These are phyloP conservation scores for Drosophila pseudotalamancana DNA, from an alignment of 2,888 invertebrate species.

Conservation along the genomic window DNA sequence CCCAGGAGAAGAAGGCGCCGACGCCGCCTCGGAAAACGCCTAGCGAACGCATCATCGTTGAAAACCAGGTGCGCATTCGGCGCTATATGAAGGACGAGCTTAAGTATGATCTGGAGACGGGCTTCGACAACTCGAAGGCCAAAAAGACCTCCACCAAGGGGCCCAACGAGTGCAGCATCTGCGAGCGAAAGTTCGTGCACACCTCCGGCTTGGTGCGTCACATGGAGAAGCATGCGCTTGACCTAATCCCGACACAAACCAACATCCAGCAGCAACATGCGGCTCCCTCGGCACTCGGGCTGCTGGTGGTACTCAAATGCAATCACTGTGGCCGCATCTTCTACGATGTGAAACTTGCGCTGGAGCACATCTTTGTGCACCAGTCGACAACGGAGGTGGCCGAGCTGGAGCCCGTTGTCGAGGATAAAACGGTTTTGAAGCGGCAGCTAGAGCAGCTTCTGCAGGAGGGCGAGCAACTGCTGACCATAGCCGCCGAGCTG, in stretches of 20 bases:
- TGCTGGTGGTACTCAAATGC: slow-evolving; percentile 80
- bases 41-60: slow-evolving; percentile 75
- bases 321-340: slow-evolving; percentile 81
- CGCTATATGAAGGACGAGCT: slow-evolving; percentile 83
- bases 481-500: slow-evolving; percentile 18
- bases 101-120: slow-evolving; percentile 77
- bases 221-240: slow-evolving; percentile 84
- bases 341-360: slow-evolving; percentile 65
- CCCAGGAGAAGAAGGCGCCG: not conserved
- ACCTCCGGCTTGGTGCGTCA: slow-evolving; percentile 83
- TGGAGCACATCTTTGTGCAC: slow-evolving; percentile 71
- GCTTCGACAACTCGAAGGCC: slow-evolving; percentile 28
- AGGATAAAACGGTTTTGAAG: slow-evolving; percentile 10
- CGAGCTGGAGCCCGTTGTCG: not conserved
- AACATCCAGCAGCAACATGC: slow-evolving; percentile 25
- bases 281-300: slow-evolving; percentile 46
- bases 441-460: slow-evolving; percentile 13
- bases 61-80: slow-evolving; percentile 82
- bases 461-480: slow-evolving; percentile 21
- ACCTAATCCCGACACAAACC: slow-evolving; percentile 73
- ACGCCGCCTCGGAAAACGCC: slow-evolving; percentile 35
- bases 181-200: slow-evolving; percentile 84
- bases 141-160: slow-evolving; percentile 70
- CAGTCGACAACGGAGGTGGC: slow-evolving; percentile 27
- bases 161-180: slow-evolving; percentile 82